A percentile compares a stretch with the other conserved stretches of the same genome.
phyloP scores from a whole-genome alignment of 2,113 vertebrate species.

The Bombycilla garrulus region DNA sequence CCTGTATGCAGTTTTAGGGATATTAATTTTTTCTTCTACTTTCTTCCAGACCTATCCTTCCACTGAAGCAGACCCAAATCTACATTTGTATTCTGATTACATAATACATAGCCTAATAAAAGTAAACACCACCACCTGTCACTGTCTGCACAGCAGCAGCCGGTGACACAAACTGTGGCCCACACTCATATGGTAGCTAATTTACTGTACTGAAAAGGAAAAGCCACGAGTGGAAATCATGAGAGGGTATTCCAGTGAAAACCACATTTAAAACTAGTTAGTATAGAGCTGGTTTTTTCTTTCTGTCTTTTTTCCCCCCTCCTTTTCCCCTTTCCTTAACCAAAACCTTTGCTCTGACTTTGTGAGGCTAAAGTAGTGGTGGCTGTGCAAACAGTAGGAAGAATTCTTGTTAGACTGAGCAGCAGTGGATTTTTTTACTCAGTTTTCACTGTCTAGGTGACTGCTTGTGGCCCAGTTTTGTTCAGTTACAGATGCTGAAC shows the following conservation, averaged over 20 bases:
- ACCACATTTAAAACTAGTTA: not conserved
- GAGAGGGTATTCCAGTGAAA: not conserved
- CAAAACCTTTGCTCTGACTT: not conserved
- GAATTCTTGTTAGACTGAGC: not conserved
- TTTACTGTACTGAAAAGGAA: not conserved
- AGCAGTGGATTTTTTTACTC: not conserved
- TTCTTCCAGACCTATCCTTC: not conserved
- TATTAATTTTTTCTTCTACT: not conserved
- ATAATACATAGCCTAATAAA: not conserved
- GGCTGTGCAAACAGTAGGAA: not conserved
- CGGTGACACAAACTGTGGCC: not conserved
- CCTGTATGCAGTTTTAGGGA: not conserved
- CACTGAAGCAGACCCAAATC: not conserved
- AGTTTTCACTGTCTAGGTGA: not conserved
- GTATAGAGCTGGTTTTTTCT: not conserved
- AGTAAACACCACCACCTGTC: not conserved
- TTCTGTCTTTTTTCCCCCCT: accelerated
- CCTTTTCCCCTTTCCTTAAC: not conserved
- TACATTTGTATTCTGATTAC: not conserved
- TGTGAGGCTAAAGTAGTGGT: not conserved
- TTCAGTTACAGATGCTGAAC: not conserved
- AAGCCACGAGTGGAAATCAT: not conserved
- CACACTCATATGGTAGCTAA: not conserved
- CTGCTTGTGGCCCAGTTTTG: not conserved
- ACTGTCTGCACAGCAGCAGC: not conserved